phyloP scores from a whole-genome alignment of 1,140 invertebrate genomes.

The Acromyrmex heyeri region DNA sequence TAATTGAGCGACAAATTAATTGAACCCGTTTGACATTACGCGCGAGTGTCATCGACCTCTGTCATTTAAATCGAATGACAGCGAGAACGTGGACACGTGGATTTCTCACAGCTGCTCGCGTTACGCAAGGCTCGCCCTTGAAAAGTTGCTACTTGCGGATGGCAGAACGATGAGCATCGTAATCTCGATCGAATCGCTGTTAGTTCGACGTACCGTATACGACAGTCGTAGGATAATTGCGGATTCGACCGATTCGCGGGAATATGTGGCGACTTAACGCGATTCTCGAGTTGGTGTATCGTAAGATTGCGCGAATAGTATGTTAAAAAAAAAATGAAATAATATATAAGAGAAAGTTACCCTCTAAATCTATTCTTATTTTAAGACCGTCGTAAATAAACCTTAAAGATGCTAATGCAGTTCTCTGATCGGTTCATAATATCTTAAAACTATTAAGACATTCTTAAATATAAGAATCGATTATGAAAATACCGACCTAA shows the following conservation, averaged over 20 bases:
- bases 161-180: constrained; percentile 18
- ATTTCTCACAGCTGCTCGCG: not conserved
- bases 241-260: constrained; percentile 5
- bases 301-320: not conserved
- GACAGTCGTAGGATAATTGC: constrained; percentile 30
- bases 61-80: constrained; percentile 16
- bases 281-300: not conserved
- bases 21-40: not conserved
- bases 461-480: too few relatives aligned
- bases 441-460: too few relatives aligned
- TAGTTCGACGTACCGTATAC: not conserved
- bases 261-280: not conserved
- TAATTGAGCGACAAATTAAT: not conserved
- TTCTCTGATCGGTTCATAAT: too few relatives aligned
- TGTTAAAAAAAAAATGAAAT: not conserved
- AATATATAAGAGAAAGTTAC: not conserved
- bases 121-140: constrained; percentile 36
- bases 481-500: too few relatives aligned
- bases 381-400: too few relatives aligned
- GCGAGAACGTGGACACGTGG: constrained; percentile 22
- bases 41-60: not conserved
- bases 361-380: too few relatives aligned
- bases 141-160: constrained; percentile 18
- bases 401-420: too few relatives aligned
- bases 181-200: constrained; percentile 32